These are phyloP conservation scores for Oplegnathus fasciatus DNA, from an alignment of 2,113 vertebrate species.

Conservation along the genomic window DNA sequence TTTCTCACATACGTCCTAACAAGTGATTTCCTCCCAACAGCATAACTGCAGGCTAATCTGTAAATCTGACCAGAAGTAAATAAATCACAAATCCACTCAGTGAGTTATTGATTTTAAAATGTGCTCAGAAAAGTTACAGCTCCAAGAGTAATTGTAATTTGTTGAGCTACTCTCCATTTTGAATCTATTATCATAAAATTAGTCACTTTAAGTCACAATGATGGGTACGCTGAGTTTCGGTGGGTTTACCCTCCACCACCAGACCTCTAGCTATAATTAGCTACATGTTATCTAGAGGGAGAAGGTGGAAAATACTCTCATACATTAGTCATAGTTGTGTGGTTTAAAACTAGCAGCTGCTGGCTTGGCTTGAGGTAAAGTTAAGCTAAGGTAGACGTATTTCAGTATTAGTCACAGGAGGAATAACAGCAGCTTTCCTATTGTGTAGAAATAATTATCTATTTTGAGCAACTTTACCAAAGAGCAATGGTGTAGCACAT, in stretches of 20 bases:
- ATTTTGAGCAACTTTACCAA: not conserved
- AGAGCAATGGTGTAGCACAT: not conserved
- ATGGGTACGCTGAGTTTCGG: not conserved
- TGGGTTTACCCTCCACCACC: not conserved
- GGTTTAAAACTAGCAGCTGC: not conserved
- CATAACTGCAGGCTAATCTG: not conserved
- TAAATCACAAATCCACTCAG: not conserved
- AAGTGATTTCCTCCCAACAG: not conserved
- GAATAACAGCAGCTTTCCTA: not conserved
- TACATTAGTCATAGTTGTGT: not conserved
- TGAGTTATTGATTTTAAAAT: not conserved
- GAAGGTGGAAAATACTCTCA: constrained; percentile 2
- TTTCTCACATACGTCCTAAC: not conserved
- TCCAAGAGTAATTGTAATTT: not conserved
- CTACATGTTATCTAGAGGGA: not conserved
- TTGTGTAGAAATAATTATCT: not conserved
- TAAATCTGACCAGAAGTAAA: not conserved
- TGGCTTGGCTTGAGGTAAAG: not conserved
- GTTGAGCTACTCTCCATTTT: not conserved
- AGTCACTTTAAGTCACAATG: not conserved
- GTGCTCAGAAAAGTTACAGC: no score
- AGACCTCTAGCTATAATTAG: not conserved
- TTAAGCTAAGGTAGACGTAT: not conserved
- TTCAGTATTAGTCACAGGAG: not conserved
- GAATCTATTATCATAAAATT: not conserved